These are phyloP conservation scores for Eolophus roseicapilla DNA, from an alignment of 2,113 vertebrate genomes.

Conservation along the genomic window DNA sequence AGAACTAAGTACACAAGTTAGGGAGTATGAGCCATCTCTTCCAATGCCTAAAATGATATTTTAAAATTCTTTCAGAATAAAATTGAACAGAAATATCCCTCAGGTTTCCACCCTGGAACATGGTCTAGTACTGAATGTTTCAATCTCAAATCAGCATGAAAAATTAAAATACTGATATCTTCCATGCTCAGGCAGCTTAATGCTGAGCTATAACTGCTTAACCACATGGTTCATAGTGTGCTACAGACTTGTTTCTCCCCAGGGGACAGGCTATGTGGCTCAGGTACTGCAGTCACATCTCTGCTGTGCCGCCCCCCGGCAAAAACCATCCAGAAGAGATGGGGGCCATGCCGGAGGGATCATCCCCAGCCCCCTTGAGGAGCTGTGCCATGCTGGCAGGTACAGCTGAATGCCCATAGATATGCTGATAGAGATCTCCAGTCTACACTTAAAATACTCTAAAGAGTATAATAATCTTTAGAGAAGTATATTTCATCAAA, in stretches of 20 bases:
- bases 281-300: rapidly evolving
- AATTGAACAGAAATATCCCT: neutral
- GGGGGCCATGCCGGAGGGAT: rapidly evolving
- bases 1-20: neutral
- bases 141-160: neutral
- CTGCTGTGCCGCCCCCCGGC: rapidly evolving
- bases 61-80: neutral
- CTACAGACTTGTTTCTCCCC: neutral
- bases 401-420: no score
- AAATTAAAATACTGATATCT: neutral
- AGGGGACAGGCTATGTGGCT: neutral
- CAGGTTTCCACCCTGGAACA: neutral
- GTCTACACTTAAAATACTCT: neutral
- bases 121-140: neutral
- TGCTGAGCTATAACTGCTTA: neutral
- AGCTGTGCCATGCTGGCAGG: neutral
- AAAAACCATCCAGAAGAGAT: neutral
- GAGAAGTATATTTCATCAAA: neutral
- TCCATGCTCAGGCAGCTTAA: neutral
- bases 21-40: neutral
- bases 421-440: neutral
- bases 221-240: rapidly evolving
- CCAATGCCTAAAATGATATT: neutral
- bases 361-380: rapidly evolving
- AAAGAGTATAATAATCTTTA: neutral